Evolutionary conservation across 2,113 vertebrate genomes (phyloP).

Genomic region (Danio rerio): GRCz12tu NC_133199.1:3475001-3475500

Average conservation of each 20-base stretch:
- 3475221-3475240: constrained; percentile 49
- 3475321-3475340: constrained; percentile 55
- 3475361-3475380: background rate
- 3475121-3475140: constrained; percentile 15
- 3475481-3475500: background rate
- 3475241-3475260: constrained; percentile 55
- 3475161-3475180: constrained; percentile 49
- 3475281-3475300: constrained; percentile 59
- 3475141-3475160: constrained; percentile 33
- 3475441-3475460: background rate
- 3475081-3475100: background rate
- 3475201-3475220: constrained; percentile 50
- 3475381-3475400: background rate
- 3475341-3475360: background rate
- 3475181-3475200: constrained; percentile 49
- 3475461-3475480: background rate
- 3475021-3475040: too few species aligned
- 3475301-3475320: constrained; percentile 14
- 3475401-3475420: background rate
- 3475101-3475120: background rate
- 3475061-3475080: too few species aligned
- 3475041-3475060: too few species aligned
- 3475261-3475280: constrained; percentile 55
- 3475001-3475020: too few species aligned
- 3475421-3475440: too few species aligned